Percentiles rank a stretch among this genome's conserved stretches.
phyloP scores from a whole-genome alignment of 2,797 vertebrate species.

The Glyptemys insculpta region DNA sequence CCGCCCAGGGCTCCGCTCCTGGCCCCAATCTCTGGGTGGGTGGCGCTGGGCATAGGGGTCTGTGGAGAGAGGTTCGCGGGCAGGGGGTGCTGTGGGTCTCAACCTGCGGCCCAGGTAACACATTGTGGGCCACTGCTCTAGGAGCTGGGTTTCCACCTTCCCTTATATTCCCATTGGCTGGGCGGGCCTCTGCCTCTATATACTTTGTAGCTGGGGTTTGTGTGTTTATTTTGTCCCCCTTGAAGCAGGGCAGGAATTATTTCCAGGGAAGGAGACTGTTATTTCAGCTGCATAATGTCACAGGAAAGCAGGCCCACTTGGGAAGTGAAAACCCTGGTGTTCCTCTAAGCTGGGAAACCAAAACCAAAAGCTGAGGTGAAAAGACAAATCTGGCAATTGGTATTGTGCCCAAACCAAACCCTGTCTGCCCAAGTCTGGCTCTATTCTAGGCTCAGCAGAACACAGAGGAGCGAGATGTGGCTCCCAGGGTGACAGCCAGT shows the following conservation, averaged over 20 bases:
- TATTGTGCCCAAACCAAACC: background rate
- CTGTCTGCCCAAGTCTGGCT: background rate
- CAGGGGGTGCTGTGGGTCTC: too few relatives aligned
- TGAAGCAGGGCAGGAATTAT: slow-evolving; percentile 51
- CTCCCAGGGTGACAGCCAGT: background rate
- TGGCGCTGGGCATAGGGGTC: too few relatives aligned
- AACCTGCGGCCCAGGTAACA: too few relatives aligned
- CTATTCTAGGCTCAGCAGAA: background rate
- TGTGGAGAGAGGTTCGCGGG: too few relatives aligned
- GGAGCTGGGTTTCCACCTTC: background rate
- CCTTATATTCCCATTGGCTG: slow-evolving; percentile 31
- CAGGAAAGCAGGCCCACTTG: slow-evolving; percentile 22
- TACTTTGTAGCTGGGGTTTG: slow-evolving; percentile 61
- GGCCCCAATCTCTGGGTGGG: too few relatives aligned
- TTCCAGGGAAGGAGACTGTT: slow-evolving; percentile 56
- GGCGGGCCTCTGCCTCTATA: slow-evolving; percentile 39
- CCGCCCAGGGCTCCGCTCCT: too few relatives aligned
- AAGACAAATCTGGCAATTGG: slow-evolving; percentile 6
- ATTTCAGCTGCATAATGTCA: slow-evolving; percentile 59
- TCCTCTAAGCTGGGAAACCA: background rate
- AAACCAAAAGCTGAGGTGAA: slow-evolving; percentile 58
- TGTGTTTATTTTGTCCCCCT: slow-evolving; percentile 56
- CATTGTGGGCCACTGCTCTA: too few relatives aligned
- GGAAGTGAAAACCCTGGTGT: slow-evolving; percentile 52
- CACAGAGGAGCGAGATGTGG: background rate